These are phyloP conservation scores for Lordiphosa andalusiaca DNA, from an alignment of 2,888 invertebrate species.

Conservation along the genomic window DNA sequence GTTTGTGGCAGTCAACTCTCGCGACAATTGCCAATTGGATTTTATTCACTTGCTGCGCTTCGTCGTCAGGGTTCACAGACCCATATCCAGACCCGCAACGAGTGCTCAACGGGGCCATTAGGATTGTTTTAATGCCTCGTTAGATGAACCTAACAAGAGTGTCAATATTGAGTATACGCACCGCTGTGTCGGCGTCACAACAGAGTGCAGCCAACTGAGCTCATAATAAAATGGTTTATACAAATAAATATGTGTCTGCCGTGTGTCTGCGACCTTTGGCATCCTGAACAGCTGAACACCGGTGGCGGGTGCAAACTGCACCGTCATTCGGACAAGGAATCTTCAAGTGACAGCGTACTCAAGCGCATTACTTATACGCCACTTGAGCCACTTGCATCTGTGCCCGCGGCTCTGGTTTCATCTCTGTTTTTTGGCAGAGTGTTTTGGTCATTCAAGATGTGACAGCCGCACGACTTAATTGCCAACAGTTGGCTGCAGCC, in stretches of 20 bases:
- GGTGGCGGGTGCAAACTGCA: conserved; percentile 27
- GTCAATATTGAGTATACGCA: conserved; percentile 53
- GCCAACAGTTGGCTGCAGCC: conserved; percentile 27
- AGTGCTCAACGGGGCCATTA: conserved; percentile 35
- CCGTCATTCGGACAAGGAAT: conserved; percentile 22
- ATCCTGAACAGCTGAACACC: conserved; percentile 1
- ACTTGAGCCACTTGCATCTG: conserved; percentile 14
- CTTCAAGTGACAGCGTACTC: conserved; percentile 5
- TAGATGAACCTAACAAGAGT: conserved; percentile 27
- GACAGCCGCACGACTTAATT: conserved; percentile 45
- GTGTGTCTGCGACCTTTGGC: conserved; percentile 28
- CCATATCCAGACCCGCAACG: conserved; percentile 11
- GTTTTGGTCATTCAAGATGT: conserved; percentile 33
- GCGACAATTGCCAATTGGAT: conserved; percentile 25
- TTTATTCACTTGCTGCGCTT: conserved; percentile 21
- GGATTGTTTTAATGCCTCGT: conserved; percentile 35
- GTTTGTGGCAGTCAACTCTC: conserved; percentile 4
- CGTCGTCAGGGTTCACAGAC: conserved; percentile 7
- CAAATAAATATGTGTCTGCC: conserved; percentile 33
- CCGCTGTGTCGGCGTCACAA: conserved; percentile 32
- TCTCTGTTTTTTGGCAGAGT: conserved; percentile 30
- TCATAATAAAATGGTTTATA: conserved; percentile 37
- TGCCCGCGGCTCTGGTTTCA: conserved; percentile 29
- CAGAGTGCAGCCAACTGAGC: conserved; percentile 29
- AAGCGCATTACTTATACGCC: conserved; percentile 20